Base-by-base conservation (phyloP, 1,140 invertebrate species). In the Saxidomus purpurata region DNA sequence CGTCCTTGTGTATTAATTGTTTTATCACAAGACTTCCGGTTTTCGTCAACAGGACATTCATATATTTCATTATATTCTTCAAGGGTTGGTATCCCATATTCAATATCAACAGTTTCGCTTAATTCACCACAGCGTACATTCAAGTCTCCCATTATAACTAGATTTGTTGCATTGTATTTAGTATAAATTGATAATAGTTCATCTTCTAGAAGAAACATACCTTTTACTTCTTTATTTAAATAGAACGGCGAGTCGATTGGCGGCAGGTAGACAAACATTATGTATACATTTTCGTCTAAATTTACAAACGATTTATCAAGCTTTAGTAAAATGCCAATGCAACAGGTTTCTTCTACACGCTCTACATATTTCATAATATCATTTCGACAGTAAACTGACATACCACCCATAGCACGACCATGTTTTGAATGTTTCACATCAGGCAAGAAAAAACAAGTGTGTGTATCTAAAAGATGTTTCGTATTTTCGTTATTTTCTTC, bases 151-250 rank as follows among this genome's bases (percentile, higher is more conserved):
- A 40, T 36, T 71, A 71, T 38, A 19, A 71, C 17, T 40, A 40
- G 17, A 38, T 40, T 40, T 38, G 15, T 38, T 38, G 17, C 67
- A 71, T 71, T 71, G 22, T 71, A 71, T 71, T 40, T n/a, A 38
- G 34, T 19, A n/a, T 22, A 17, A 11, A 71, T 8, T 6, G 34
- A 38, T 22, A 71, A 19, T 40, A 71, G 0, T 71, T 9, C 67
- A 15, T 71, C 67, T 40, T 71, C 67, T 2, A 71, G 36, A 1
- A 71, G 55, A n/a, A 71, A 71, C 38, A 71, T 38, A 71, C 67
- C 67, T n/a, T 71, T 71, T 13, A 36, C 11, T 71, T 36, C 34
- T 40, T 71, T 71, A 40, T 71, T 22, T 4, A 22, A 1, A 71
- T 71, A 38, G 22, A 71, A 71, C 19, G 36, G 34, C 15, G 67